Percentiles rank a stretch among this genome's conserved stretches.
Evolutionary conservation across 2,888 invertebrate species (phyloP).

Genomic region (Corbicula japonica): DNA sequence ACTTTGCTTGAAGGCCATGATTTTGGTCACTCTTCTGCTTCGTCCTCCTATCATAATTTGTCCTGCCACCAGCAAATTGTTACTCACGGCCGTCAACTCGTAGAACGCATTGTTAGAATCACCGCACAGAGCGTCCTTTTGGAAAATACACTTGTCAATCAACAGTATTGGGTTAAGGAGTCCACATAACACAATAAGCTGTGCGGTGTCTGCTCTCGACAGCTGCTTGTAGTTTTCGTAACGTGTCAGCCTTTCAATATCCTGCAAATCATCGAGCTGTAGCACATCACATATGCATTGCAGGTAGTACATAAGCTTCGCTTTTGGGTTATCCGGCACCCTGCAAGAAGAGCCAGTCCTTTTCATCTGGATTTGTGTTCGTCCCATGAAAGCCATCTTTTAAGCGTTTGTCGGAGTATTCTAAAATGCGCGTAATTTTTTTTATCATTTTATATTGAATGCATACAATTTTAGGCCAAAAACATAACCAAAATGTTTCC

Average conservation of each 20-base stretch:
- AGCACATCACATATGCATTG: conserved; percentile 1
- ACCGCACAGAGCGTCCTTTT: not conserved
- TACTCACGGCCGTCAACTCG: conserved; percentile 1
- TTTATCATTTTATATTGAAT: too few relatives aligned
- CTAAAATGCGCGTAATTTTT: too few relatives aligned
- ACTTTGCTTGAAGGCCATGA: not conserved
- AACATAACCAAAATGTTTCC: too few relatives aligned
- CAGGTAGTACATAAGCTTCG: conserved; percentile 42
- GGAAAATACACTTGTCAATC: conserved; percentile 6
- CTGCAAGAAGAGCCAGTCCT: not conserved
- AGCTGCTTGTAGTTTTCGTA: not conserved
- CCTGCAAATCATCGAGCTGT: not conserved
- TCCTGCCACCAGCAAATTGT: not conserved
- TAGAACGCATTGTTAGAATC: not conserved
- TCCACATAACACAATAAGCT: not conserved
- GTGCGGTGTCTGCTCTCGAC: not conserved
- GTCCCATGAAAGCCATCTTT: conserved; percentile 8
- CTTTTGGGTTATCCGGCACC: conserved; percentile 16
- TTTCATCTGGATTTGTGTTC: conserved; percentile 18
- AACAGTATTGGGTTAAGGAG: not conserved
- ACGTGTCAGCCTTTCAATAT: not conserved
- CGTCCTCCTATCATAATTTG: conserved; percentile 1
- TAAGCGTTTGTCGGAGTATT: too few relatives aligned
- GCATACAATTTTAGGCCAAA: too few relatives aligned
- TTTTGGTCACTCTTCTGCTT: not conserved